A percentile compares a stretch with the other conserved stretches of the same genome.
Conservation (phyloP, 2,888 invertebrate species). For the Rhagium mordax region DNA sequence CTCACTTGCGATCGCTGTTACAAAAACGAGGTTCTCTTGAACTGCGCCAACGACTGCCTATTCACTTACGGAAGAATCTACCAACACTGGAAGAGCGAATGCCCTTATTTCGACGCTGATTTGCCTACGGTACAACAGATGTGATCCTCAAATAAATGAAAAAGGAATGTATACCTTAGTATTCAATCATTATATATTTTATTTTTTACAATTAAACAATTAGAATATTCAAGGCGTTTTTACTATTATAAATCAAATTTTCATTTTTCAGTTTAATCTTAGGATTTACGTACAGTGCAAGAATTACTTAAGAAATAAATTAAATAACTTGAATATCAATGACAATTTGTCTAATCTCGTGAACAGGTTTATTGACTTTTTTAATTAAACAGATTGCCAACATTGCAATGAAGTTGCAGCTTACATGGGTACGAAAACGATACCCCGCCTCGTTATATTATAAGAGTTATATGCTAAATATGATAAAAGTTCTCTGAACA, state of each 20-base stretch:
- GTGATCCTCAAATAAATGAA: conserved; percentile 1
- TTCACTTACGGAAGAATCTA: conserved; percentile 52
- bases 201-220: neutral
- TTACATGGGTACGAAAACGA: no score
- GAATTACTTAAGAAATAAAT: no score
- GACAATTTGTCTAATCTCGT: no score
- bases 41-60: conserved; percentile 63
- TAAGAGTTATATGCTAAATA: no score
- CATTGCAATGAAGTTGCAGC: no score
- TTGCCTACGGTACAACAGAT: conserved; percentile 38
- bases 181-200: neutral
- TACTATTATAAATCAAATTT: neutral
- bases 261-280: neutral
- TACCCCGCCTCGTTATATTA: no score
- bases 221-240: neutral
- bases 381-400: no score
- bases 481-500: no score
- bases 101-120: conserved; percentile 48
- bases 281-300: no score
- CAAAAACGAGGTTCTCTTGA: conserved; percentile 53
- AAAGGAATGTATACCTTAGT: neutral
- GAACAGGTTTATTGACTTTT: no score
- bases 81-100: conserved; percentile 54
- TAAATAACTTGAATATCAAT: no score
- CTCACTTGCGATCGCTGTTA: conserved; percentile 60